Conservation (phyloP, 2,113 vertebrate species). For the Colinus virginianus region DNA sequence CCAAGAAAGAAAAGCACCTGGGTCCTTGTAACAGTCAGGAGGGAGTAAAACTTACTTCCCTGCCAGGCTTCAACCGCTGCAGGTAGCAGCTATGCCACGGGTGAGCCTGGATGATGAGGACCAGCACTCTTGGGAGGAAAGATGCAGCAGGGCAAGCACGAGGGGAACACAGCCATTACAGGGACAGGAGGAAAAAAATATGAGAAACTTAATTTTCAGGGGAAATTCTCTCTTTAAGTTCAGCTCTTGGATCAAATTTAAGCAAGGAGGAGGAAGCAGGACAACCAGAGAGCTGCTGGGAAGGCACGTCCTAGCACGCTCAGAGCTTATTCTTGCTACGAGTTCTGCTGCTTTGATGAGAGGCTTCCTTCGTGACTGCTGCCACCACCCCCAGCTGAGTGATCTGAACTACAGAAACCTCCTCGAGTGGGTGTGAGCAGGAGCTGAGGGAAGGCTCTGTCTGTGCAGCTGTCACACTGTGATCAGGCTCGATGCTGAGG, state of each 20-base stretch:
- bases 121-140: neutral
- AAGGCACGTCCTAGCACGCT: neutral
- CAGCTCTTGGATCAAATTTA: neutral
- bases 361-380: neutral
- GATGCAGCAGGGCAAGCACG: neutral
- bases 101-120: neutral
- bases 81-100: neutral
- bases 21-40: neutral
- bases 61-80: neutral
- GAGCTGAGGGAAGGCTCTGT: neutral
- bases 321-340: neutral
- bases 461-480: neutral
- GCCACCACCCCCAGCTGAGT: neutral
- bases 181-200: rapidly evolving
- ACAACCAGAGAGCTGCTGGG: neutral
- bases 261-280: neutral
- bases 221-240: neutral
- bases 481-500: neutral
- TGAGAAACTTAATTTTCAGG: neutral
- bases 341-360: neutral
- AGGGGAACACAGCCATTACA: neutral
- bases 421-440: neutral
- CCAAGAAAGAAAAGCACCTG: neutral
- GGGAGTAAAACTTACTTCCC: neutral
- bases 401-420: neutral